phyloP scores from a whole-genome alignment of 1,140 invertebrate genomes.

The Rhynchophorus ferrugineus region DNA sequence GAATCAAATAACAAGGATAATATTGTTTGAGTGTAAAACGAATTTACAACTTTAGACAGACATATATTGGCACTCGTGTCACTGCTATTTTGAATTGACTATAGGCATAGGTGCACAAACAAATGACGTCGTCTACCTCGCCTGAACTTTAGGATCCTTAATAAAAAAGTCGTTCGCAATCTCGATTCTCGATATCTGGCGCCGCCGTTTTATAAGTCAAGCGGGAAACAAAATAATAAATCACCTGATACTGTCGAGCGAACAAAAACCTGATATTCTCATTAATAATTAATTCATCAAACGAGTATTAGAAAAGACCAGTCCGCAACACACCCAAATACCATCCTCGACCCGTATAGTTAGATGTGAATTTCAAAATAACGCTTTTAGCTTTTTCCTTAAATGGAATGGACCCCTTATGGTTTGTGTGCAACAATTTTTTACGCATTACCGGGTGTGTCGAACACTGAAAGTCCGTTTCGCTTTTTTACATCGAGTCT shows the following conservation, averaged over 20 bases:
- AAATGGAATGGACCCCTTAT: conserved; percentile 4
- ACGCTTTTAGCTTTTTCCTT: conserved; percentile 10
- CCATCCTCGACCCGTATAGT: conserved; percentile 3
- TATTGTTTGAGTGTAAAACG: no score
- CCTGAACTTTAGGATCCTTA: no score
- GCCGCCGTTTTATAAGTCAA: conserved; percentile 11
- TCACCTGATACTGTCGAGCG: background rate
- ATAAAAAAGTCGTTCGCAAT: no score
- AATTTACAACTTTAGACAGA: no score
- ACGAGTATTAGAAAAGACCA: conserved; percentile 7
- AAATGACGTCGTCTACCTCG: no score
- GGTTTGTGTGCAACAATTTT: background rate
- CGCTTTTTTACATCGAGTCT: no score
- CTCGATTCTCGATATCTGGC: no score
- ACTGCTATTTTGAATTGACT: no score
- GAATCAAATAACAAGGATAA: no score
- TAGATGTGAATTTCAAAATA: conserved; percentile 15
- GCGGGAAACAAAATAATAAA: conserved; percentile 3
- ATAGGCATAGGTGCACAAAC: no score
- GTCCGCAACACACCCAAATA: conserved; percentile 12
- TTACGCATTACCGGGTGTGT: background rate
- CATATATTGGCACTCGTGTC: no score
- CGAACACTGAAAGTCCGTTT: conserved; percentile 1
- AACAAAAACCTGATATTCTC: conserved; percentile 1
- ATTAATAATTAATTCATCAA: conserved; percentile 16